These are phyloP conservation scores for Tigriopus japonicus DNA, from an alignment of 1,140 invertebrate genomes.

Conservation along the genomic window DNA sequence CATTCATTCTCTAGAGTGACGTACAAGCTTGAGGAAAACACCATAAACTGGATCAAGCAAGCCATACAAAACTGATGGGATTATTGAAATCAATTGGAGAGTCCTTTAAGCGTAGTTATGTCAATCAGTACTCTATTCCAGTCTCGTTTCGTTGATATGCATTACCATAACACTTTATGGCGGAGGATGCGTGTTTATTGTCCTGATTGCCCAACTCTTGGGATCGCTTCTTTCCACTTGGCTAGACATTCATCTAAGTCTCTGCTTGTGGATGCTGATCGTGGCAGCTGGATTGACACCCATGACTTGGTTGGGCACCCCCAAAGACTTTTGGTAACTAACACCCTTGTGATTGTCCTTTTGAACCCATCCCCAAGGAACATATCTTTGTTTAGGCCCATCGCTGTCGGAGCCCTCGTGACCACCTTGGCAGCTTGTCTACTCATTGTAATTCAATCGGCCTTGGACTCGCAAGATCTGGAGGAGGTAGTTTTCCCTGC, in stretches of 20 bases:
- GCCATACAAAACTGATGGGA: background rate
- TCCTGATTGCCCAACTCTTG: slow-evolving; percentile 7
- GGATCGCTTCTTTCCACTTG: slow-evolving; percentile 17
- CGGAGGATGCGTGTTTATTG: slow-evolving; percentile 7
- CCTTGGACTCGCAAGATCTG: slow-evolving; percentile 21
- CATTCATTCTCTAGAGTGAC: too few relatives aligned
- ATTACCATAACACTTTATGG: slow-evolving; percentile 11
- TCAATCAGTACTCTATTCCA: too few relatives aligned
- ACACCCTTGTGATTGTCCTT: background rate
- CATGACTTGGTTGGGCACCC: slow-evolving; percentile 44
- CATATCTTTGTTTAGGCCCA: slow-evolving; percentile 24
- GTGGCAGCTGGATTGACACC: slow-evolving; percentile 39
- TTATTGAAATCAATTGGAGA: background rate
- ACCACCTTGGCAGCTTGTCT: slow-evolving; percentile 36
- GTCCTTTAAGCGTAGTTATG: too few relatives aligned
- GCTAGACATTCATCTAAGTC: slow-evolving; percentile 22
- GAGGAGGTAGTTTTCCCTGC: slow-evolving; percentile 19
- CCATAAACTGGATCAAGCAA: too few relatives aligned
- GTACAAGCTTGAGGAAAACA: too few relatives aligned
- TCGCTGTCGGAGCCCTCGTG: slow-evolving; percentile 34
- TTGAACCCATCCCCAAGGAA: background rate
- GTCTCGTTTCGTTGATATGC: background rate
- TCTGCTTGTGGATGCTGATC: slow-evolving; percentile 42
- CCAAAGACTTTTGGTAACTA: slow-evolving; percentile 42
- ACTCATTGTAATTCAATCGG: slow-evolving; percentile 36